Evolutionary conservation across 2,888 invertebrate genomes (phyloP), one percentile per base, ranked within the genome.

Genomic region (Nomada lathburiana): DNA sequence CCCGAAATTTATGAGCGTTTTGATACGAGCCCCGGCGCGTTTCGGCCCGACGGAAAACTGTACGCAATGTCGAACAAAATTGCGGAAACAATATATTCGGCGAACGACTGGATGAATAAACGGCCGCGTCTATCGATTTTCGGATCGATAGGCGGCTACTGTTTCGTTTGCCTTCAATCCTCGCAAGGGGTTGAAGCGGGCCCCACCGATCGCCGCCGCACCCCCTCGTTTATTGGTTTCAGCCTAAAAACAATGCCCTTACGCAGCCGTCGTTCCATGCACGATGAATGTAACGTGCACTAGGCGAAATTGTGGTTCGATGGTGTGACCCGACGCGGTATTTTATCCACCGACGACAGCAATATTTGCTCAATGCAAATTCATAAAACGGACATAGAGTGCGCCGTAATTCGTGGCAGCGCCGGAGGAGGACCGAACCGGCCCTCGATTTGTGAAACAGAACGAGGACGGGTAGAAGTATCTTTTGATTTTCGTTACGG

Each of bases 211-310:
- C 85, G 68, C 75, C 75, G 80, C 88, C 86, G 55, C 67, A 78
- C 59, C 57, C 76, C 71, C 71, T 80, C 90, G 88, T 91, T 91
- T 91, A 91, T 91, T 89, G 90, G 86, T 87, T 87, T 87, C 89
- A 69, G 82, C 84, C 86, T 87, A 90, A 89, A 91, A 91, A 91
- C 90, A 89, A 88, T 87, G 85, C 85, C 82, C 83, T 89, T 79
- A 86, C 87, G 80, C 83, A 69, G 67, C 74, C 85, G 82, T 80
- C 83, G 84, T 82, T 84, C 82, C 75, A 76, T 23, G 71, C 74
- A 70, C 73, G 76, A 82, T 70, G 76, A 69, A 84, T 79, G 78
- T 84, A 75, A 71, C 78, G 59, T 84, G 72, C 71, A 86, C 81
- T 80, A 78, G 72, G 71, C 77, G 55, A 85, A 88, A 88, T 86